phyloP scores from a whole-genome alignment of 2,797 vertebrate species.

The Ceryle rudis region DNA sequence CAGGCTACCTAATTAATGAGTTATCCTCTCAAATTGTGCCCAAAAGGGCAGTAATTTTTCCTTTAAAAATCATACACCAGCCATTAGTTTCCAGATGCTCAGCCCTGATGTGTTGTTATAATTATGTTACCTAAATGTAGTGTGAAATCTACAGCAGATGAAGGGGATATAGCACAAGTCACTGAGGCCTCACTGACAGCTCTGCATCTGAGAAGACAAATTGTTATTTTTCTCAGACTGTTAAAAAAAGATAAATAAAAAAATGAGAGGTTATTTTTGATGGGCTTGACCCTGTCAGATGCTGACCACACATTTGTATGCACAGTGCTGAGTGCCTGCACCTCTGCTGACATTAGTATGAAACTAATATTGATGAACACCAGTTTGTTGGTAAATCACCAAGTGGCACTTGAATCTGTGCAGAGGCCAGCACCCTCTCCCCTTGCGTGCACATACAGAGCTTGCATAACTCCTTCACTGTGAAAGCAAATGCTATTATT shows the following conservation, averaged over 20 bases:
- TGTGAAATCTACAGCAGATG: neutral
- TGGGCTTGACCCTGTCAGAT: neutral
- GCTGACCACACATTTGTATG: neutral
- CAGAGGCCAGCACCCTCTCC: neutral
- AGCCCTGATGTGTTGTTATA: neutral
- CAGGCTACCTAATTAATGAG: neutral
- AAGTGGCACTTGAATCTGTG: neutral
- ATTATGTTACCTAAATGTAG: neutral
- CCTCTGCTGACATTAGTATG: neutral
- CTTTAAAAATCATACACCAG: neutral
- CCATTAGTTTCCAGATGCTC: neutral
- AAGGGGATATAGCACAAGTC: neutral
- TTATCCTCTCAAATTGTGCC: neutral
- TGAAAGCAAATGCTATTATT: constrained; percentile 72
- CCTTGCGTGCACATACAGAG: constrained; percentile 44
- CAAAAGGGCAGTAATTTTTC: neutral
- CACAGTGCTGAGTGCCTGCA: neutral
- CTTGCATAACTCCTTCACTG: constrained; percentile 45
- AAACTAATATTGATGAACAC: neutral
- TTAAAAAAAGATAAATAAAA: neutral
- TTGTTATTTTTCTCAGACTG: neutral
- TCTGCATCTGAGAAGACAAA: neutral
- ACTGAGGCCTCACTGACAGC: neutral
- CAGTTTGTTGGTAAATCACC: neutral
- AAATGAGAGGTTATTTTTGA: neutral